These are phyloP conservation scores for Sebastes wilsoni DNA, from an alignment of 2,797 vertebrate species.

Conservation along the genomic window DNA sequence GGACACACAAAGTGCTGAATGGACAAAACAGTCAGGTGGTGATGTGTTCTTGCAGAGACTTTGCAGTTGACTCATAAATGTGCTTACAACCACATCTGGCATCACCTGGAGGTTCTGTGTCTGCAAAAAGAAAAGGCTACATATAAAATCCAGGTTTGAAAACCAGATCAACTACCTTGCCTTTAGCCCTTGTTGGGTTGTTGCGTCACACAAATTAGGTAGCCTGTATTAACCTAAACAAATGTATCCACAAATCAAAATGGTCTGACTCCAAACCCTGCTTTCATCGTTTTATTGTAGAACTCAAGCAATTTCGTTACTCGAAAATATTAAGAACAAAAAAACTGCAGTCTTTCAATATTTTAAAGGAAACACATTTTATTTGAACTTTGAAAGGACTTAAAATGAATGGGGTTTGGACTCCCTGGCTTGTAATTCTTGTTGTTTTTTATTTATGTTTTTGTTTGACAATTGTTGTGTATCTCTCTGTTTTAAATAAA, in stretches of 20 bases:
- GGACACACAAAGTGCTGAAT: conserved; percentile 50
- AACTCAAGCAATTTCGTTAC: too few relatives aligned
- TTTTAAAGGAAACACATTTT: too few relatives aligned
- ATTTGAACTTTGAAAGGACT: too few relatives aligned
- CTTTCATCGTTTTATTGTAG: too few relatives aligned
- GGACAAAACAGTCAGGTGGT: conserved; percentile 29
- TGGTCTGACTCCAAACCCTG: too few relatives aligned
- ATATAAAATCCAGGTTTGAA: conserved; percentile 6
- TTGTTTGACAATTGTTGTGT: too few relatives aligned
- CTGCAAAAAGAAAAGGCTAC: conserved; percentile 4
- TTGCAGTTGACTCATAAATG: conserved; percentile 35
- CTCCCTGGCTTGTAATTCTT: too few relatives aligned
- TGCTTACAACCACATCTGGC: conserved; percentile 17
- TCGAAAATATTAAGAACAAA: too few relatives aligned
- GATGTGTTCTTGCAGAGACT: conserved; percentile 14
- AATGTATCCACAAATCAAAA: neutral
- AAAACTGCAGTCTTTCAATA: too few relatives aligned
- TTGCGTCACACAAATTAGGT: neutral
- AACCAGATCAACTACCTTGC: conserved; percentile 1
- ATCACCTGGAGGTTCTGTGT: neutral
- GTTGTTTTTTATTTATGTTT: too few relatives aligned
- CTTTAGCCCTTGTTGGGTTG: neutral
- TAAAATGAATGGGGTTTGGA: too few relatives aligned
- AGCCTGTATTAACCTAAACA: neutral
- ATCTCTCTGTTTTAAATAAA: too few relatives aligned